Conservation (phyloP, 1,140 invertebrate species). For the Tetramorium parvispinum region DNA sequence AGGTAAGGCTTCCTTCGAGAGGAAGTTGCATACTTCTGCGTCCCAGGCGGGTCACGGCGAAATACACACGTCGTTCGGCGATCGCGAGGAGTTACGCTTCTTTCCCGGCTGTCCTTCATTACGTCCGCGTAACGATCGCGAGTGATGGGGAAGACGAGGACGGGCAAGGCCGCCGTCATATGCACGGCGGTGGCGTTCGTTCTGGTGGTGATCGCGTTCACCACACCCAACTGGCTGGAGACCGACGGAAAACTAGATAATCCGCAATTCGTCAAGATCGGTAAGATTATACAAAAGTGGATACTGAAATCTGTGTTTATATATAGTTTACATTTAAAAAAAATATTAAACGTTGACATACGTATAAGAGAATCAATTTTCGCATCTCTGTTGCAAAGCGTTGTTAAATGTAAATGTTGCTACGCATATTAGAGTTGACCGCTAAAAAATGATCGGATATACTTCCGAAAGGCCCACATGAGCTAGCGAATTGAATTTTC, state of each 20-base stretch:
- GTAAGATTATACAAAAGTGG: constrained; percentile 84
- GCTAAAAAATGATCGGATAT: background rate
- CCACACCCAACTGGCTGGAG: constrained; percentile 96
- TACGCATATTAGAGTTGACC: background rate
- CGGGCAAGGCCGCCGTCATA: constrained; percentile 89
- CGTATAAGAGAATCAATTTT: background rate
- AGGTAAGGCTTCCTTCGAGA: background rate
- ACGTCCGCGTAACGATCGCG: background rate
- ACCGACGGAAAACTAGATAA: constrained; percentile 93
- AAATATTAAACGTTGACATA: background rate
- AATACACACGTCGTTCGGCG: background rate
- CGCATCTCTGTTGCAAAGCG: background rate
- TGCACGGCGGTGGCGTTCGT: constrained; percentile 90
- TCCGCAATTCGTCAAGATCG: constrained; percentile 93
- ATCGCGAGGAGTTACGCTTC: background rate
- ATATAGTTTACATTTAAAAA: background rate
- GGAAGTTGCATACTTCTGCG: background rate
- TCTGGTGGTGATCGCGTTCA: constrained; percentile 94
- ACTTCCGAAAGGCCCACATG: too few relatives aligned
- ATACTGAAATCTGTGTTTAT: background rate
- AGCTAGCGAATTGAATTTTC: too few relatives aligned
- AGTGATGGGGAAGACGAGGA: constrained; percentile 88
- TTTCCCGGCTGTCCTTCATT: background rate
- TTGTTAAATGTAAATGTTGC: background rate
- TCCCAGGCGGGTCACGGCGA: background rate